phyloP scores from a whole-genome alignment of 2,113 vertebrate species.

The Nothobranchius kuhntae region DNA sequence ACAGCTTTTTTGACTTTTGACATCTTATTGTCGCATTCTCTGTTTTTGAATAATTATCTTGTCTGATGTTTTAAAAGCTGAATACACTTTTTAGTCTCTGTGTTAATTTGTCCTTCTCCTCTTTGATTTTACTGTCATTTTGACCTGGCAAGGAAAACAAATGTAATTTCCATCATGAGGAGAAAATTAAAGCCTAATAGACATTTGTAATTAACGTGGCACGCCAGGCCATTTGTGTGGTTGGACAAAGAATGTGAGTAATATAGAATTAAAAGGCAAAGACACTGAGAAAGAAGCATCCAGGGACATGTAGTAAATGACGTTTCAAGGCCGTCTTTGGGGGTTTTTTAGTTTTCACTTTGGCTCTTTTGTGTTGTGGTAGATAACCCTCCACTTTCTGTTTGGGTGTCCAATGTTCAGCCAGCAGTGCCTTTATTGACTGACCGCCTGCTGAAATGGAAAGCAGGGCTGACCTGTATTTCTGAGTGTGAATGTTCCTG shows the following conservation, averaged over 20 bases:
- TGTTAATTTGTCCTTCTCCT: conserved; percentile 46
- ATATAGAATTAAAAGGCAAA: conserved; percentile 50
- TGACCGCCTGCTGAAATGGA: conserved; percentile 65
- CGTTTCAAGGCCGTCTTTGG: conserved; percentile 54
- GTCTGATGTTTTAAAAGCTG: conserved; percentile 35
- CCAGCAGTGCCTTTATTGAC: conserved; percentile 56
- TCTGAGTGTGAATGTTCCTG: conserved; percentile 30
- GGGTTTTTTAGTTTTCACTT: conserved; percentile 14
- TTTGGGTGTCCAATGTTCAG: conserved; percentile 50
- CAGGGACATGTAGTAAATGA: conserved; percentile 60
- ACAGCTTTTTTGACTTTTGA: conserved; percentile 48
- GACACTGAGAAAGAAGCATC: conserved; percentile 48
- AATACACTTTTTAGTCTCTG: conserved; percentile 36
- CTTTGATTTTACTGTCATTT: conserved; percentile 61
- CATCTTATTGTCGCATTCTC: conserved; percentile 43
- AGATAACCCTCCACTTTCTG: conserved; percentile 52
- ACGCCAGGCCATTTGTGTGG: conserved; percentile 40
- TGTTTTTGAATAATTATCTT: conserved; percentile 59
- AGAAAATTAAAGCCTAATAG: conserved; percentile 64
- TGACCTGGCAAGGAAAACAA: conserved; percentile 56
- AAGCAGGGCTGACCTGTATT: conserved; percentile 53
- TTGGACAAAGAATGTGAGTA: conserved; percentile 42
- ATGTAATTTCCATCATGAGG: conserved; percentile 57
- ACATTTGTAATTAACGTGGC: conserved; percentile 64
- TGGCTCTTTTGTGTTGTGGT: conserved; percentile 46